These are phyloP conservation scores for Aphelenchoides fujianensis DNA, from an alignment of 1,140 invertebrate genomes.

Conservation along the genomic window DNA sequence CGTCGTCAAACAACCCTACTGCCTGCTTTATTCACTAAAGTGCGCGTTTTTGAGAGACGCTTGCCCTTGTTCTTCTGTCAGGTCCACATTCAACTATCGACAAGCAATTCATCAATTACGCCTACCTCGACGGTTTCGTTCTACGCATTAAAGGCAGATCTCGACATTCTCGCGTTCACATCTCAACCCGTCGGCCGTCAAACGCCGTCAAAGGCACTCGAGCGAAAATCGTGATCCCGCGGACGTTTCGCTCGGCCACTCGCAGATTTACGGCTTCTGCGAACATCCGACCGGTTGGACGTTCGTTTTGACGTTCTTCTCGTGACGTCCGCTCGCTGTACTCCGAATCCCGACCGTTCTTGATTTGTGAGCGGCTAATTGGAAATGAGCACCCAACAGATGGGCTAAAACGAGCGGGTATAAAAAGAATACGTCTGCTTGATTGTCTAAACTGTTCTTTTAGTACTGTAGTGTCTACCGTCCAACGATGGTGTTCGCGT, in stretches of 20 bases:
- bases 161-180: too few species aligned
- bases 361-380: not conserved
- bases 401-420: not conserved
- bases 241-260: not conserved
- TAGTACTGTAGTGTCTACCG: not conserved
- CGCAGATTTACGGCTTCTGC: not conserved
- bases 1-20: too few species aligned
- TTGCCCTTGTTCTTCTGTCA: too few species aligned
- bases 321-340: too few species aligned
- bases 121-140: too few species aligned
- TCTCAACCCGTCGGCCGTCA: too few species aligned
- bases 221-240: not conserved
- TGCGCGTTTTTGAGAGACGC: too few species aligned
- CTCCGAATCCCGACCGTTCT: not conserved
- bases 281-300: not conserved
- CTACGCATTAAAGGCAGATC: too few species aligned
- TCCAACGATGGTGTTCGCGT: not conserved
- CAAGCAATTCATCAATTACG: too few species aligned
- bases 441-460: not conserved
- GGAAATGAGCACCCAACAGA: not conserved
- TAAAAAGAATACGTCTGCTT: not conserved
- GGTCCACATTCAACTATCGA: too few species aligned
- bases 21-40: too few species aligned
- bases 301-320: not conserved
- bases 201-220: too few species aligned